Evolutionary conservation across 2,113 vertebrate genomes (phyloP).

Genomic region (Coracopsis vasa): DNA sequence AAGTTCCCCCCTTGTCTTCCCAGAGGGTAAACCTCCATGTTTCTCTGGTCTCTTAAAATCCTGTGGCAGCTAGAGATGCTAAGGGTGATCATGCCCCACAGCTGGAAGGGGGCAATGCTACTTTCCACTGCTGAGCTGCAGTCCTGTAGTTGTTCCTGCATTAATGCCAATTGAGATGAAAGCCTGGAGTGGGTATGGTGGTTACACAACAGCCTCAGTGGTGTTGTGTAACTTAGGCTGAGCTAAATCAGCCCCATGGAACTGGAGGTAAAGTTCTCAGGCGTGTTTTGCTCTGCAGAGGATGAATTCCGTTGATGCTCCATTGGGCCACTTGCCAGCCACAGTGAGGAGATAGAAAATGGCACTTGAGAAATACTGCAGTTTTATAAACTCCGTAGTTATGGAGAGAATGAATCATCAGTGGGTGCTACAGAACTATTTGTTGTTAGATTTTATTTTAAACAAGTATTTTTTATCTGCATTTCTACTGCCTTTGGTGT

Average conservation of each 20-base stretch:
- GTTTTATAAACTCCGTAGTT: neutral
- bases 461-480: neutral
- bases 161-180: neutral
- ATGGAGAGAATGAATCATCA: neutral
- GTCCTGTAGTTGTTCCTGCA: rapidly evolving
- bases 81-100: neutral
- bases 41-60: neutral
- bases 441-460: neutral
- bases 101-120: neutral
- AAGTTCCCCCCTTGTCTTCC: neutral
- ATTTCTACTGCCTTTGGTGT: neutral
- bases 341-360: neutral
- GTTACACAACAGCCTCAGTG: neutral
- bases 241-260: neutral
- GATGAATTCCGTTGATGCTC: rapidly evolving
- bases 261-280: neutral
- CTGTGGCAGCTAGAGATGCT: rapidly evolving
- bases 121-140: neutral
- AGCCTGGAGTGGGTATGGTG: neutral
- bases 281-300: neutral
- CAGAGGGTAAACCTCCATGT: rapidly evolving
- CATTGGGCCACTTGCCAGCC: neutral
- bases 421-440: neutral
- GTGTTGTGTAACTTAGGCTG: neutral
- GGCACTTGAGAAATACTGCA: neutral